Evolutionary conservation across 2,113 vertebrate genomes (phyloP).

Genomic region (Actenoides hombroni): DNA sequence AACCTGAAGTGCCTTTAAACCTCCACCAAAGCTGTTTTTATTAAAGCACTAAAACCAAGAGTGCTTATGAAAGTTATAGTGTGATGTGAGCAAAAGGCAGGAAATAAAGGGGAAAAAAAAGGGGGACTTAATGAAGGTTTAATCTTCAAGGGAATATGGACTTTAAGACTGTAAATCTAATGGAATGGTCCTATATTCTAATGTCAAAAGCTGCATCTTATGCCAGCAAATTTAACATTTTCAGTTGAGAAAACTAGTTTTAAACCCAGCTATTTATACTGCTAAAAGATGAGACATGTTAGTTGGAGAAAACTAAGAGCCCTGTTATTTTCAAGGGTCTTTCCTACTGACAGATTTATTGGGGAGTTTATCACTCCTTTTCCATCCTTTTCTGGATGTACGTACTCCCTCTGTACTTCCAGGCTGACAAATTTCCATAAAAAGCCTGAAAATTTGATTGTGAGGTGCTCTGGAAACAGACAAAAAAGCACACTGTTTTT

Average conservation of each 20-base stretch:
- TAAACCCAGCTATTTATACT: conserved; percentile 46
- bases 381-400: neutral
- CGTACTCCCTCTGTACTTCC: neutral
- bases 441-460: neutral
- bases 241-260: neutral
- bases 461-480: neutral
- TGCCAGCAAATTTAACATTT: conserved; percentile 51
- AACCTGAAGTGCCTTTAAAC: conserved; percentile 68
- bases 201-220: conserved; percentile 72
- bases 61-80: conserved; percentile 65
- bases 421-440: conserved; percentile 14
- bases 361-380: conserved; percentile 50
- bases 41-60: conserved; percentile 66
- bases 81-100: conserved; percentile 75
- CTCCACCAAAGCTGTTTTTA: conserved; percentile 69
- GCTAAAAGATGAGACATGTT: conserved; percentile 50
- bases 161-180: conserved; percentile 73
- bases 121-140: conserved; percentile 78
- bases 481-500: neutral
- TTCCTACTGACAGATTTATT: conserved; percentile 64
- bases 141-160: conserved; percentile 78
- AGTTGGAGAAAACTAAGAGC: conserved; percentile 34
- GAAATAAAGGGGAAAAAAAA: conserved; percentile 58
- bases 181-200: conserved; percentile 67
- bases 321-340: conserved; percentile 20